These are phyloP conservation scores for Caranx melampygus DNA, from an alignment of 2,113 vertebrate species.

Conservation along the genomic window DNA sequence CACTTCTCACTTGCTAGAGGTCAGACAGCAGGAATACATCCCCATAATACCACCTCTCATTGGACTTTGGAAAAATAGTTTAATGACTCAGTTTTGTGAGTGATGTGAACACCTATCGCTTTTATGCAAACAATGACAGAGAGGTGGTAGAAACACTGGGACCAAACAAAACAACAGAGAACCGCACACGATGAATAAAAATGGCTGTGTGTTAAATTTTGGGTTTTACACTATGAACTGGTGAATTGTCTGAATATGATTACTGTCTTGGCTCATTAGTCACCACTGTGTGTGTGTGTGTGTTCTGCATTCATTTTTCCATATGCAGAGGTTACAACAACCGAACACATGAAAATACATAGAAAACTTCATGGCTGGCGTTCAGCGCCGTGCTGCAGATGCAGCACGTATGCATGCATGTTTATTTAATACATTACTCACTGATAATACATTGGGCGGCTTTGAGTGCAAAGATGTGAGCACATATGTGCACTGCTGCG, in stretches of 20 bases:
- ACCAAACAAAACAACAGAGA: not conserved
- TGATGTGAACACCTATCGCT: conserved; percentile 29
- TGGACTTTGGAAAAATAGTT: conserved; percentile 36
- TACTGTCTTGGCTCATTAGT: conserved; percentile 41
- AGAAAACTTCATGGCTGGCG: not conserved
- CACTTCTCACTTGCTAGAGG: conserved; percentile 78
- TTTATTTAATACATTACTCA: conserved; percentile 53
- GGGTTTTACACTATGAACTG: conserved; percentile 33
- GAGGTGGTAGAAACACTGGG: not conserved
- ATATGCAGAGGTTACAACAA: not conserved
- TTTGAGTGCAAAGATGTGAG: conserved; percentile 45
- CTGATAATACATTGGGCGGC: conserved; percentile 16
- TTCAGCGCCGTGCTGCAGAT: conserved; percentile 24
- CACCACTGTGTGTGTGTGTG: not conserved
- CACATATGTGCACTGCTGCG: conserved; percentile 35
- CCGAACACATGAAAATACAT: not conserved
- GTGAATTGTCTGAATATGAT: conserved; percentile 47
- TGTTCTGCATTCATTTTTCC: not conserved
- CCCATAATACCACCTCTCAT: conserved; percentile 43
- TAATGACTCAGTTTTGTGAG: conserved; percentile 23
- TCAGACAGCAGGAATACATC: conserved; percentile 71
- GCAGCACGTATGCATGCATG: not conserved
- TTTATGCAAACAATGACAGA: not conserved
- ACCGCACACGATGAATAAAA: not conserved
- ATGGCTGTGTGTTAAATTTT: conserved; percentile 40